A percentile compares a stretch with the other conserved stretches of the same genome.
phyloP scores from a whole-genome alignment of 2,797 vertebrate genomes.

The Sphaeramia orbicularis region DNA sequence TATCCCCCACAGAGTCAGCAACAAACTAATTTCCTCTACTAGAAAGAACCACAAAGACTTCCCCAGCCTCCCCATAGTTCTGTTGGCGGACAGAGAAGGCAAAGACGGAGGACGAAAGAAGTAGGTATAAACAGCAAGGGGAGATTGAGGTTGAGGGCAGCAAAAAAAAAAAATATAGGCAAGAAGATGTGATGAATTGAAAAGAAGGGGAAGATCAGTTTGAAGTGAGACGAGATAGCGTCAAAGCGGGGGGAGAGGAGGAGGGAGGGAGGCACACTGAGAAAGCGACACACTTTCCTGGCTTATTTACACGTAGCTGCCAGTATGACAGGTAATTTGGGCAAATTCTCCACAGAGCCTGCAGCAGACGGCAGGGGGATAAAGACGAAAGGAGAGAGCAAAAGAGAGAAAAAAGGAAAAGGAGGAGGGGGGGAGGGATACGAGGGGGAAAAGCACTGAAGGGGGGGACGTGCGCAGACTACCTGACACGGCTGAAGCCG shows the following conservation, averaged over 20 bases:
- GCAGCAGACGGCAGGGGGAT: slow-evolving; percentile 81
- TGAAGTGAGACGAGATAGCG: slow-evolving; percentile 68
- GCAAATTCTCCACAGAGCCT: slow-evolving; percentile 86
- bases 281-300: slow-evolving; percentile 78
- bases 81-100: slow-evolving; percentile 43
- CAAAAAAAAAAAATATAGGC: slow-evolving; percentile 17
- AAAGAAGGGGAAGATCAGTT: slow-evolving; percentile 52
- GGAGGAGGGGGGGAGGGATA: slow-evolving; percentile 11
- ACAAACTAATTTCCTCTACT: slow-evolving; percentile 66
- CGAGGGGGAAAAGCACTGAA: slow-evolving; percentile 35
- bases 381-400: slow-evolving; percentile 78
- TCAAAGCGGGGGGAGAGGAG: background rate
- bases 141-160: slow-evolving; percentile 63
- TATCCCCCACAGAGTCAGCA: slow-evolving; percentile 50
- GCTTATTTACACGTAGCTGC: slow-evolving; percentile 88
- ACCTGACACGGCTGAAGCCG: slow-evolving; percentile 73
- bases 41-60: slow-evolving; percentile 62
- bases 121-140: slow-evolving; percentile 49
- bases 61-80: slow-evolving; percentile 41
- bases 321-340: slow-evolving; percentile 90
- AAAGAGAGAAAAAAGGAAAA: slow-evolving; percentile 58
- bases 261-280: slow-evolving; percentile 24
- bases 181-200: slow-evolving; percentile 71
- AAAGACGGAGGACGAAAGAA: slow-evolving; percentile 33
- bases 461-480: slow-evolving; percentile 77